A percentile compares a stretch with the other conserved stretches of the same genome.
phyloP scores from a whole-genome alignment of 1,140 invertebrate species.

The Brachionus koreanus region DNA sequence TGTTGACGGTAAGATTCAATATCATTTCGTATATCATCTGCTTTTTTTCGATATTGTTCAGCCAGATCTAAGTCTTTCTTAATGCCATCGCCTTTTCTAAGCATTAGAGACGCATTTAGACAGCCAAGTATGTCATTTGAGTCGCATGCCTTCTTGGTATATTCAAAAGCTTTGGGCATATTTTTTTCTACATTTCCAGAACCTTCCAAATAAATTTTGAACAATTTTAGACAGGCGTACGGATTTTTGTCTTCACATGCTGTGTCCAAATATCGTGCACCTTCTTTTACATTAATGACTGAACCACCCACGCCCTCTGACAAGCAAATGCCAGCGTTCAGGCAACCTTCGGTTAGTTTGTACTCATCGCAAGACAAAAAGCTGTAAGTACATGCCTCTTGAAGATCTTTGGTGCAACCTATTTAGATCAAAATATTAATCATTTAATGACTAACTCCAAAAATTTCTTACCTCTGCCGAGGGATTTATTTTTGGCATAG shows the following conservation, averaged over 20 bases:
- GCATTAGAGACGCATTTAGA: constrained; percentile 42
- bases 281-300: not conserved
- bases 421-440: not conserved
- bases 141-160: constrained; percentile 3
- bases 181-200: constrained; percentile 17
- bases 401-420: constrained; percentile 3
- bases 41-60: constrained; percentile 22
- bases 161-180: not conserved
- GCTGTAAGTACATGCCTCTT: constrained; percentile 11
- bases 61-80: constrained; percentile 17
- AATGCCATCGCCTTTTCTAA: constrained; percentile 25
- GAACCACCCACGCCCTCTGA: not conserved
- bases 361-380: constrained; percentile 23
- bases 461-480: constrained; percentile 6
- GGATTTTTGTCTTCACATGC: constrained; percentile 41
- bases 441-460: not conserved
- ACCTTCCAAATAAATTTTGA: constrained; percentile 40
- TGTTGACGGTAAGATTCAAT: not conserved
- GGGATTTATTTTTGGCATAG: constrained; percentile 10
- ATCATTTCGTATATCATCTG: not conserved
- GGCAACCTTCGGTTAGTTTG: constrained; percentile 22
- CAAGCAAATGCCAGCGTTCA: constrained; percentile 22
- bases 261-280: not conserved
- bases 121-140: constrained; percentile 31
- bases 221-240: constrained; percentile 26